Conservation (phyloP, 2,888 invertebrate species). For the Cantharis rufa region DNA sequence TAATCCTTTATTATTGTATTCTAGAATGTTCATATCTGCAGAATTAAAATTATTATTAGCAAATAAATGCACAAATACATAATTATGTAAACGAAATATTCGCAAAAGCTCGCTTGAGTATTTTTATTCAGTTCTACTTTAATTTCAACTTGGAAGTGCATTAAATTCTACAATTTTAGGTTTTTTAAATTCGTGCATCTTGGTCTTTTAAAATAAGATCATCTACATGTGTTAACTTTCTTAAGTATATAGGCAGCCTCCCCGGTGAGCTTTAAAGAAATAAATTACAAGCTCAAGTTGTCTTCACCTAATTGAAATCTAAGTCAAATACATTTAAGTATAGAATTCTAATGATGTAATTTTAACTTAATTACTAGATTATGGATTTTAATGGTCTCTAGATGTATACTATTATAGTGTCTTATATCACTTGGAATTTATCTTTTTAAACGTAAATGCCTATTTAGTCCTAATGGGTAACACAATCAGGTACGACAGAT, state of each 20-base stretch:
- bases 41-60: neutral
- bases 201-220: neutral
- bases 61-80: neutral
- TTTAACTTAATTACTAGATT: neutral
- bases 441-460: neutral
- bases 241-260: neutral
- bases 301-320: conserved; percentile 1
- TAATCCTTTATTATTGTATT: neutral
- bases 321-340: neutral
- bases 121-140: neutral
- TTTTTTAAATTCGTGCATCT: neutral
- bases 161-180: neutral
- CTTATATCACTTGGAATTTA: neutral
- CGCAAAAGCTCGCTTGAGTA: neutral
- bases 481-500: too few relatives aligned
- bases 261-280: neutral
- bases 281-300: neutral
- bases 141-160: neutral
- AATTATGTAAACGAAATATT: neutral
- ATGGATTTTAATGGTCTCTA: neutral
- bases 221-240: neutral
- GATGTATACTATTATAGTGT: neutral
- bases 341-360: conserved; percentile 2
- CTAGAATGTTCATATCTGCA: neutral
- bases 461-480: neutral